Evolutionary conservation across 2,888 invertebrate species (phyloP), one percentile per base, ranked within the genome.

Genomic region (Colletes collaris): DNA sequence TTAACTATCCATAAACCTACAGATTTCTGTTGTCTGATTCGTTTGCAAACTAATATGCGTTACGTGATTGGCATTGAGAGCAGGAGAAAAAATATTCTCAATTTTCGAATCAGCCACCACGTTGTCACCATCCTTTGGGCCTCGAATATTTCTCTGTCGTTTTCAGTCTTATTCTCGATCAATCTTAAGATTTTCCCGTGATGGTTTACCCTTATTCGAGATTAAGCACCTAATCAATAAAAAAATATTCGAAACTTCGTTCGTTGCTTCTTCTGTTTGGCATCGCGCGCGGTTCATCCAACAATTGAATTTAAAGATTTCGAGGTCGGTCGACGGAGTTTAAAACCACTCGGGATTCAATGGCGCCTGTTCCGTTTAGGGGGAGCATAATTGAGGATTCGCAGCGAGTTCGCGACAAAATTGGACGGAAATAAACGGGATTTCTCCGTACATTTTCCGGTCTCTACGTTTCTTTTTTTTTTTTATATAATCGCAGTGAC

Each of bases 361-460:
- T 8, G 19, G 5, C 3, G 11, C 16, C 2, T 0, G 11, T 71
- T 13, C 27, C 55, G 16, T 40, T n/a, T 35, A 27, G 63, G 11
- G 35, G 8, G 4, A 68, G 13, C 35, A 58, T 50, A 50, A 68
- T 35, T 11, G 68, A 13, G 19, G 56, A 35, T 13, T 19, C 44
- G 35, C 27, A 11, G 13, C 55, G 19, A 49, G 16, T 13, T 19
- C 44, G 35, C 40, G 11, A 11, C 55, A 72, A 50, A 72, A 74
- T 74, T 62, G 55, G 11, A 49, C 53, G n/a, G 6, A 52, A 60
- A 49, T 72, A 44, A 50, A 44, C 62, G 13, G 35, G 27, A 55
- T 73, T 50, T 53, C 10, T 27, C 11, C 13, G 40, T 4, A 40
- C 6, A 4, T 40, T 40, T 40, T 40, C 40, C 40, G 6, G 40